These are phyloP conservation scores for Lithophane semibrunnea DNA, from an alignment of 2,888 invertebrate species.

Conservation along the genomic window DNA sequence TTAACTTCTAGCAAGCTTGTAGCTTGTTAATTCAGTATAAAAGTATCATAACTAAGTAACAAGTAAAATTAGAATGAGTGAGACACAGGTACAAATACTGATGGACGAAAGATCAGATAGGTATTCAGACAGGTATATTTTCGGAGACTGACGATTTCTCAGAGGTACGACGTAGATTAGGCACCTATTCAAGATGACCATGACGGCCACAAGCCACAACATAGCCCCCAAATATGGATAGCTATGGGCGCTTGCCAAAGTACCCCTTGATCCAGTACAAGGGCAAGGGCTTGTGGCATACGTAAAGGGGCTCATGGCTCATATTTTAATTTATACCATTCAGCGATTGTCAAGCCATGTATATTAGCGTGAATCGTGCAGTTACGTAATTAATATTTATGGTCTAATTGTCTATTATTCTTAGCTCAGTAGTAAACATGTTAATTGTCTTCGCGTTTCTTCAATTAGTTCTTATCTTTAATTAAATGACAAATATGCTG, in stretches of 20 bases:
- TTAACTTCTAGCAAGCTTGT: background rate
- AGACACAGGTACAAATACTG: background rate
- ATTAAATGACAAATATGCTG: slow-evolving; percentile 40
- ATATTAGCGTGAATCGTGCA: background rate
- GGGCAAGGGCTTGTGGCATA: background rate
- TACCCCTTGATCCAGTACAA: background rate
- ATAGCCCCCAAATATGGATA: background rate
- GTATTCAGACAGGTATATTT: background rate
- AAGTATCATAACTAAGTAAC: background rate
- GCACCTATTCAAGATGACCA: background rate
- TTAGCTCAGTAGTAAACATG: slow-evolving; percentile 17
- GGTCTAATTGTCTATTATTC: slow-evolving; percentile 18
- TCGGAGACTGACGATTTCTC: background rate
- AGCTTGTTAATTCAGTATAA: background rate
- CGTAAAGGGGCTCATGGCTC: slow-evolving; percentile 5
- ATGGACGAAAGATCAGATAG: background rate
- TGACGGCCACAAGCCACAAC: background rate
- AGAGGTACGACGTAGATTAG: background rate
- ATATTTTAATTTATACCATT: slow-evolving; percentile 5
- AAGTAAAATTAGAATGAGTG: background rate
- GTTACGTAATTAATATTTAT: slow-evolving; percentile 13
- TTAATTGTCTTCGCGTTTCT: slow-evolving; percentile 34
- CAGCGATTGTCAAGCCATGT: background rate
- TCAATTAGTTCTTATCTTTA: slow-evolving; percentile 42
- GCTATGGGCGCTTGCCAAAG: slow-evolving; percentile 3